Percentiles rank a stretch among this genome's conserved stretches.
These are phyloP conservation scores for Mesitornis unicolor DNA, from an alignment of 2,113 vertebrate genomes.

Conservation along the genomic window DNA sequence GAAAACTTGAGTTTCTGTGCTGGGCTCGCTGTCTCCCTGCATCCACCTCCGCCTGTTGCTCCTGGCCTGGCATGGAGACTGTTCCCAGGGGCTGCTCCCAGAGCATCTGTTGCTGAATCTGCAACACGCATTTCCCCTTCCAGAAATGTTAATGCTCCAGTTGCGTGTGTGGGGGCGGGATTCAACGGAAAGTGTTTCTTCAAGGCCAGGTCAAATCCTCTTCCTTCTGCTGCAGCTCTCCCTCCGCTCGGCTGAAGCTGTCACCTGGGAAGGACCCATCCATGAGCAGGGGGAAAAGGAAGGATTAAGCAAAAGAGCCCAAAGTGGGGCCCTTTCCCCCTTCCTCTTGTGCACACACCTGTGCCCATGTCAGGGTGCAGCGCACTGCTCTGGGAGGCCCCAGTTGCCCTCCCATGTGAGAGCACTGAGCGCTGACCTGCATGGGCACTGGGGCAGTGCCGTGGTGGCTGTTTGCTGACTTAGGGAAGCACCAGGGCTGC, in stretches of 20 bases:
- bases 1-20: neutral
- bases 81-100: neutral
- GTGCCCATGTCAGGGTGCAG: neutral
- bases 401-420: accelerated
- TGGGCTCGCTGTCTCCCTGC: accelerated
- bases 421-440: neutral
- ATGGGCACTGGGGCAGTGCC: accelerated
- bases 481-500: neutral
- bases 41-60: neutral
- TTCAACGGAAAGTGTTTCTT: neutral
- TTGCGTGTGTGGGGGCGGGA: neutral
- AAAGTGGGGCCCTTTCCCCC: neutral
- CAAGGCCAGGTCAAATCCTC: neutral
- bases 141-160: neutral
- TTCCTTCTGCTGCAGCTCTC: neutral
- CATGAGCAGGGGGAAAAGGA: neutral
- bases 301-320: neutral
- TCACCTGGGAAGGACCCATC: neutral
- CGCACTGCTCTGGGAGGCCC: accelerated
- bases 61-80: neutral
- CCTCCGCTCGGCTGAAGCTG: neutral
- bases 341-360: neutral
- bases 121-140: neutral
- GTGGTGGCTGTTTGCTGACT: neutral
- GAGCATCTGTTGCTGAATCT: neutral